phyloP scores from a whole-genome alignment of 2,888 invertebrate species.

The Diaphora mendica region DNA sequence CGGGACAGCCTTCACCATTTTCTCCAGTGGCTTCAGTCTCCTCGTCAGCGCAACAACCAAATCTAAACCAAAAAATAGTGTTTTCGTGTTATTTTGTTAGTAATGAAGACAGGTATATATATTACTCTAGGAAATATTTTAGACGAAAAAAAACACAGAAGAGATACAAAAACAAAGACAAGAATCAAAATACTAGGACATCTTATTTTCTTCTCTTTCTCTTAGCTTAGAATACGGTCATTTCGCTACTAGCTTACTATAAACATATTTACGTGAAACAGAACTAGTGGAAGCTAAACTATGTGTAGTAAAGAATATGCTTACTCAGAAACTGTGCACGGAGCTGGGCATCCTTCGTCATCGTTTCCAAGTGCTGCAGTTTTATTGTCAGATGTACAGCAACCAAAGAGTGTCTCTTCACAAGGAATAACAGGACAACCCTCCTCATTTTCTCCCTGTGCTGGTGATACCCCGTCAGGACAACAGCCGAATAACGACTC shows the following conservation, averaged over 20 bases:
- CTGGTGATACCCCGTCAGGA: constrained; percentile 92
- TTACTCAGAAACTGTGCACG: constrained; percentile 86
- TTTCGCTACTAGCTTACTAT: not conserved
- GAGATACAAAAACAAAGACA: not conserved
- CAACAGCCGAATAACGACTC: constrained; percentile 94
- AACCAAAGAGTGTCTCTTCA: constrained; percentile 93
- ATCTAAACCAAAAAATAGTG: constrained; percentile 62
- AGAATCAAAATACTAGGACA: not conserved
- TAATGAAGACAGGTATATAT: not conserved
- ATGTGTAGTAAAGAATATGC: constrained; percentile 17
- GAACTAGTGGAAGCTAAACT: not conserved
- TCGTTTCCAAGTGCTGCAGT: constrained; percentile 93
- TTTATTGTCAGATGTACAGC: constrained; percentile 91
- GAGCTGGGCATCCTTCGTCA: constrained; percentile 92
- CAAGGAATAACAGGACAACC: constrained; percentile 93
- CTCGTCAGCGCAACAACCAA: constrained; percentile 91
- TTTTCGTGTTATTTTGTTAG: not conserved
- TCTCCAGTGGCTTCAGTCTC: constrained; percentile 89
- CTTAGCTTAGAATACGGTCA: not conserved
- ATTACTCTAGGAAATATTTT: not conserved
- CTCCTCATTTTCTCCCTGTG: constrained; percentile 88
- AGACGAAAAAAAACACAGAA: not conserved
- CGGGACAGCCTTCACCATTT: constrained; percentile 83
- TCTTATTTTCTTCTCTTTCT: not conserved
- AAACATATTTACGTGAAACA: not conserved